These are phyloP conservation scores for Spisula subtruncata DNA, from an alignment of 2,888 invertebrate genomes.

Conservation along the genomic window DNA sequence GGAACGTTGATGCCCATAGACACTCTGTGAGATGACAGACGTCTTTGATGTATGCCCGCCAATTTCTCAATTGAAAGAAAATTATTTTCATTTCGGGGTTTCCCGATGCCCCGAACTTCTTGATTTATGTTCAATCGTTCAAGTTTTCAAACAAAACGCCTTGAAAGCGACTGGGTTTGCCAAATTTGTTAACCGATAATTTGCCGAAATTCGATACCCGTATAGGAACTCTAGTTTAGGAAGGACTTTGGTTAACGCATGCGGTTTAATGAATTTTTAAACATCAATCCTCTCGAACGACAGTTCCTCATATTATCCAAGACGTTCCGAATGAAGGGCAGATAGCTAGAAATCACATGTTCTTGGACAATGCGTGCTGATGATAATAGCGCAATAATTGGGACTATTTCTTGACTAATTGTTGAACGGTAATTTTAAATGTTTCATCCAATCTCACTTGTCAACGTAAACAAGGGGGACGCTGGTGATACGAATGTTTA, in stretches of 20 bases:
- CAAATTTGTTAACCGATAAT: conserved; percentile 60
- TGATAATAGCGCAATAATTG: conserved; percentile 67
- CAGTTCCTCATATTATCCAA: conserved; percentile 39
- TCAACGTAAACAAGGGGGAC: conserved; percentile 51
- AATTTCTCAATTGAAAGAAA: conserved; percentile 68
- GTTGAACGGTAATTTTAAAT: conserved; percentile 57
- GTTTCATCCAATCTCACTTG: conserved; percentile 41
- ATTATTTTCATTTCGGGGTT: conserved; percentile 63
- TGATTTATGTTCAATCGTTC: conserved; percentile 60
- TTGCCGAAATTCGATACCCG: conserved; percentile 62
- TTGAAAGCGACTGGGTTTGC: conserved; percentile 60
- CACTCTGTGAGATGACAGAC: conserved; percentile 61
- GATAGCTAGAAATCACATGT: conserved; percentile 67
- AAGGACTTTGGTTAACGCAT: conserved; percentile 52
- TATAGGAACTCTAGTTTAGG: conserved; percentile 46
- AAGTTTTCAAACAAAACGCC: conserved; percentile 47
- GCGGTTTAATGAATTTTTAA: conserved; percentile 71
- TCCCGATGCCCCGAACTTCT: conserved; percentile 45
- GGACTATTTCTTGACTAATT: conserved; percentile 63
- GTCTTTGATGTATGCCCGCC: conserved; percentile 64
- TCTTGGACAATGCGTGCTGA: conserved; percentile 59
- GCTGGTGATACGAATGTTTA: conserved; percentile 52
- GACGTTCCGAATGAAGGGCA: conserved; percentile 46
- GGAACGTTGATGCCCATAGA: conserved; percentile 49
- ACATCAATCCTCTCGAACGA: conserved; percentile 62